A percentile compares a stretch with the other conserved stretches of the same genome.
Conservation (phyloP, 1,140 invertebrate genomes). For the Drosophila tsacasi region DNA sequence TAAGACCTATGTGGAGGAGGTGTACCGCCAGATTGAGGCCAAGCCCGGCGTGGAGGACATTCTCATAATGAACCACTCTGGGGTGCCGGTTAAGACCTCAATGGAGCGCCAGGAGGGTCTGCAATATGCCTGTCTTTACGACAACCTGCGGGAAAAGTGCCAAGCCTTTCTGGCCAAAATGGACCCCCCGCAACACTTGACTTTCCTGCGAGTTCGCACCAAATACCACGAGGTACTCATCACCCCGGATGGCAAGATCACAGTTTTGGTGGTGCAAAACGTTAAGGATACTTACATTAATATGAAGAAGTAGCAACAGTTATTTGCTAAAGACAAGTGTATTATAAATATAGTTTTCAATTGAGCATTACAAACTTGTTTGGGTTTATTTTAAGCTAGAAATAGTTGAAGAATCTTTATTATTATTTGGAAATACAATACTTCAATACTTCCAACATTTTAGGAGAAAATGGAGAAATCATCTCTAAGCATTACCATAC, state of each 20-base stretch:
- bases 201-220: constrained; percentile 72
- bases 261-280: constrained; percentile 74
- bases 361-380: neutral
- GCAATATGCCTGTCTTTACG: constrained; percentile 74
- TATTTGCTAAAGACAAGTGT: too few relatives aligned
- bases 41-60: constrained; percentile 75
- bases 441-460: too few relatives aligned
- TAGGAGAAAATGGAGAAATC: too few relatives aligned
- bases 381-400: neutral
- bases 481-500: too few relatives aligned
- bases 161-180: constrained; percentile 64
- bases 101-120: constrained; percentile 62
- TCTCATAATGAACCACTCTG: constrained; percentile 73
- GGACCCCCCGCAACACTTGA: constrained; percentile 58
- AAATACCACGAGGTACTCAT: constrained; percentile 72
- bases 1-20: constrained; percentile 72
- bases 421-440: too few relatives aligned
- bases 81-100: constrained; percentile 74
- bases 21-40: constrained; percentile 44
- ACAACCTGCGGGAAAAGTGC: constrained; percentile 72
- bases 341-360: neutral
- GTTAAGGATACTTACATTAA: constrained; percentile 51
- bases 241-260: constrained; percentile 78
- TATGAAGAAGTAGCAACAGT: neutral
- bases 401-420: too few relatives aligned